These are phyloP conservation scores for Pycnonotus jocosus DNA, from an alignment of 2,113 vertebrate species.

Conservation along the genomic window DNA sequence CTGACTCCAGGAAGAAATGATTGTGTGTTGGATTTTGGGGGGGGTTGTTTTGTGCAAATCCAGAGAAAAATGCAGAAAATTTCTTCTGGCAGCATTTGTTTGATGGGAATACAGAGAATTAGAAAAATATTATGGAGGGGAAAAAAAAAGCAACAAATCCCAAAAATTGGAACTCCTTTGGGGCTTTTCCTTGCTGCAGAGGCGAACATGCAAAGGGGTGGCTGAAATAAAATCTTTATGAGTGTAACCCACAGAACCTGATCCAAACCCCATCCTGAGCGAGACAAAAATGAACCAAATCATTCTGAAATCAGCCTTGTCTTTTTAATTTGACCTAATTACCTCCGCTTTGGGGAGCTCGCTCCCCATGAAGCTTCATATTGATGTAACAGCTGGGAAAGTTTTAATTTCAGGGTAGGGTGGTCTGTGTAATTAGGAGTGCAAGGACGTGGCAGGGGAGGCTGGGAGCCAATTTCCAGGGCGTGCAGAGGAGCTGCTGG, in stretches of 20 bases:
- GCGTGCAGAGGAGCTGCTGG: not conserved
- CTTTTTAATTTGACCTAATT: slow-evolving; percentile 59
- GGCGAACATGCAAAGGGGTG: not conserved
- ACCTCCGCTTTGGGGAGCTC: not conserved
- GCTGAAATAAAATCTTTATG: not conserved
- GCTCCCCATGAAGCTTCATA: slow-evolving; percentile 18
- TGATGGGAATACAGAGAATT: not conserved
- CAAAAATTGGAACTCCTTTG: not conserved
- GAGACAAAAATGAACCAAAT: not conserved
- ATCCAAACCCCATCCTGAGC: not conserved
- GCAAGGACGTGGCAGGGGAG: not conserved
- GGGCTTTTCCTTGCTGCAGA: not conserved
- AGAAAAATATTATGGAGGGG: not conserved
- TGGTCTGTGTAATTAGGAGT: slow-evolving; percentile 57
- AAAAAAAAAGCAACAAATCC: rapidly evolving
- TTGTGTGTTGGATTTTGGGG: not conserved
- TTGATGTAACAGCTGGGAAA: slow-evolving; percentile 61
- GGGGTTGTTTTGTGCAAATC: not conserved
- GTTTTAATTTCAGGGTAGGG: slow-evolving; percentile 70
- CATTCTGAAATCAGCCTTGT: not conserved
- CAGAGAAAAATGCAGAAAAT: not conserved
- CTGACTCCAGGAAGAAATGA: not conserved
- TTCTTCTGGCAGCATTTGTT: not conserved
- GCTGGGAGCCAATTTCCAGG: not conserved
- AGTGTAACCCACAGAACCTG: not conserved